Evolutionary conservation across 2,113 vertebrate species (phyloP).

Genomic region (Ciconia stormi): DNA sequence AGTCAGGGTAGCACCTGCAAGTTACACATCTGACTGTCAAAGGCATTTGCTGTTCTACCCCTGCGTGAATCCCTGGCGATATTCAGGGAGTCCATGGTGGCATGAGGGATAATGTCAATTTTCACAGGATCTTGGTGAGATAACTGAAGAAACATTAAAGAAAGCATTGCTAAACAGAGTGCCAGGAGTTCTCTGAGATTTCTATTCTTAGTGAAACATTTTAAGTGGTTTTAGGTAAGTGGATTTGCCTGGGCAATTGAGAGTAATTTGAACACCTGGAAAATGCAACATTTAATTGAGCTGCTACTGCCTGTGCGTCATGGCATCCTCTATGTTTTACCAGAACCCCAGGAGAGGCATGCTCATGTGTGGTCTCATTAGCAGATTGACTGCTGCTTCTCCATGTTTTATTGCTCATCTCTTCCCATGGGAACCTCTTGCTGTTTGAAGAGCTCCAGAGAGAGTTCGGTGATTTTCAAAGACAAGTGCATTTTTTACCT

Average conservation of each 20-base stretch:
- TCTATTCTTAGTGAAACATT: not conserved
- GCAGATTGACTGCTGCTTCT: not conserved
- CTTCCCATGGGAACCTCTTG: slow-evolving; percentile 32
- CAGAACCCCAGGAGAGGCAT: not conserved
- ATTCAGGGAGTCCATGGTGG: not conserved
- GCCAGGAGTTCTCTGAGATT: not conserved
- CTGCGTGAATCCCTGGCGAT: rapidly evolving
- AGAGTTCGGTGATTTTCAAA: not conserved
- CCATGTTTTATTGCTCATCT: not conserved
- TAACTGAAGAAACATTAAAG: not conserved
- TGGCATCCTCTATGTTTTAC: not conserved
- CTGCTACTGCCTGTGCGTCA: not conserved
- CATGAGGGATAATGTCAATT: not conserved
- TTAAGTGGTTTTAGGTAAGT: not conserved
- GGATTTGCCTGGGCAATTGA: not conserved
- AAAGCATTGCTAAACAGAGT: not conserved
- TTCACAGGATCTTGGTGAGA: not conserved
- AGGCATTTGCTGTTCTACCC: rapidly evolving
- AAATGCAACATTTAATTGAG: not conserved
- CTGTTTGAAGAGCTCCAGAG: not conserved
- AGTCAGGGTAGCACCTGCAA: not conserved
- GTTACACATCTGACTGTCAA: not conserved
- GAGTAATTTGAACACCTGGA: slow-evolving; percentile 2
- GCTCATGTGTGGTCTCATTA: slow-evolving; percentile 47
- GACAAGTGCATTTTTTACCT: not conserved